These are phyloP conservation scores for Phalacrocorax carbo DNA, from an alignment of 2,113 vertebrate species.

Conservation along the genomic window DNA sequence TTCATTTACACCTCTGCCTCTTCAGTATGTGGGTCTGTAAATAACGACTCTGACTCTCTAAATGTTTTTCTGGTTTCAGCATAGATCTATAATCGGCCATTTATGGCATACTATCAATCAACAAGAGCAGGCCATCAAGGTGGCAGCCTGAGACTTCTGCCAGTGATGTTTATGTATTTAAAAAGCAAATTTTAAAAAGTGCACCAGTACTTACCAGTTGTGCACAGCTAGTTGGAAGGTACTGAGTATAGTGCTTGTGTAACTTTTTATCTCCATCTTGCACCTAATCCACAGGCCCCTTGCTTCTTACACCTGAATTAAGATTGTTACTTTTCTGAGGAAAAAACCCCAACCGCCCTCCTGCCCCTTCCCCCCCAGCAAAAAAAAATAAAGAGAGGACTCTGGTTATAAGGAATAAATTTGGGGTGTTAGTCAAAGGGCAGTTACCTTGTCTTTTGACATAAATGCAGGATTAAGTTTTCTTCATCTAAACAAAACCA, in stretches of 20 bases:
- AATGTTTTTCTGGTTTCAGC: neutral
- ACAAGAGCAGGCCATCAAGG: neutral
- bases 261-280: neutral
- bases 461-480: neutral
- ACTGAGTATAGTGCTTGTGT: neutral
- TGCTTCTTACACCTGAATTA: neutral
- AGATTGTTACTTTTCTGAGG: neutral
- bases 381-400: neutral
- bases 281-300: neutral
- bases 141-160: neutral
- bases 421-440: neutral
- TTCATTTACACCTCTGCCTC: neutral
- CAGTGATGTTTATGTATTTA: neutral
- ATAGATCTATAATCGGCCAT: neutral
- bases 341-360: neutral
- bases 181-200: neutral
- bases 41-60: neutral
- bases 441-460: neutral
- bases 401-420: neutral
- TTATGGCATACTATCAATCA: neutral
- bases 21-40: neutral
- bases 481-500: neutral
- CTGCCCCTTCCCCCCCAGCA: fast-evolving
- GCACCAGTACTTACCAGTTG: neutral
- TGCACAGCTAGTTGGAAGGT: neutral